Evolutionary conservation across 2,888 invertebrate species (phyloP).

Genomic region (Macaria liturata): DNA sequence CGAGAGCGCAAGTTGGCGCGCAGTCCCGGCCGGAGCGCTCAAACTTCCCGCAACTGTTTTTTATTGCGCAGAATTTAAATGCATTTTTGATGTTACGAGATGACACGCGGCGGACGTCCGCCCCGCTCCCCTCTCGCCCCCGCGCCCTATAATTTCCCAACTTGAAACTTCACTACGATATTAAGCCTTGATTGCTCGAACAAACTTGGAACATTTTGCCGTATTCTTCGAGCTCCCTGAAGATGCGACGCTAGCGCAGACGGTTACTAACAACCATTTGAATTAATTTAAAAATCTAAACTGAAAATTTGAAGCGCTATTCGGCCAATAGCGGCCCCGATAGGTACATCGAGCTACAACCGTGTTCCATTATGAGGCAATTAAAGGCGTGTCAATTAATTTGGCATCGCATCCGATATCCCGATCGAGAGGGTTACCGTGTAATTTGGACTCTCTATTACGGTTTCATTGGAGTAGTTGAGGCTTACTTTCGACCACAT

Average conservation of each 20-base stretch:
- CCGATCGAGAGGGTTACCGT: slow-evolving; percentile 74
- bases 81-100: slow-evolving; percentile 84
- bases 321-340: slow-evolving; percentile 29
- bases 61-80: slow-evolving; percentile 84
- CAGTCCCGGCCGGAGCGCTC: slow-evolving; percentile 68
- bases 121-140: slow-evolving; percentile 50
- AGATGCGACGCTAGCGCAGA: slow-evolving; percentile 73
- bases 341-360: slow-evolving; percentile 39
- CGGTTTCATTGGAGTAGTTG: slow-evolving; percentile 80
- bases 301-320: slow-evolving; percentile 43
- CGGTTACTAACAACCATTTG: slow-evolving; percentile 75
- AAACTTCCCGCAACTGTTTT: slow-evolving; percentile 81
- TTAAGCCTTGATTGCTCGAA: slow-evolving; percentile 83
- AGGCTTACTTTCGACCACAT: slow-evolving; percentile 72
- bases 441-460: slow-evolving; percentile 72
- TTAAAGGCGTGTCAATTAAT: slow-evolving; percentile 59
- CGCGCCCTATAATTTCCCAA: slow-evolving; percentile 82
- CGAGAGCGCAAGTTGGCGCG: slow-evolving; percentile 25
- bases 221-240: slow-evolving; percentile 81
- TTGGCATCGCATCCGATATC: slow-evolving; percentile 58
- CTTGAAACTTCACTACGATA: slow-evolving; percentile 82
- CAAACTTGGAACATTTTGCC: slow-evolving; percentile 82
- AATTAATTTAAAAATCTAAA: slow-evolving; percentile 70
- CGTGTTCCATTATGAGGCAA: slow-evolving; percentile 51
- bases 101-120: slow-evolving; percentile 82